Evolutionary conservation across 2,888 invertebrate species (phyloP).

Genomic region (Pollenia amentaria): DNA sequence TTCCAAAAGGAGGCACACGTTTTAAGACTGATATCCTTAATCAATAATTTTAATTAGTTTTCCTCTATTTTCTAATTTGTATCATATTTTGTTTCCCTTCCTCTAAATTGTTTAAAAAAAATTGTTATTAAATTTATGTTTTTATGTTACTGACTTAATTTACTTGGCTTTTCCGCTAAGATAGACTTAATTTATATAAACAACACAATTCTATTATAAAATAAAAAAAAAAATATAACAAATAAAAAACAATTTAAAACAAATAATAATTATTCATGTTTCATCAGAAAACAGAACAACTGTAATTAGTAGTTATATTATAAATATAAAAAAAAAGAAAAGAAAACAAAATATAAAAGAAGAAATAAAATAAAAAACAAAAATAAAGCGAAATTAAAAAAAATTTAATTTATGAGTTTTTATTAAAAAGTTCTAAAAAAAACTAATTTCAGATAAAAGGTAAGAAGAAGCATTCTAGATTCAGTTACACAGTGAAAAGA

Average conservation of each 20-base stretch:
- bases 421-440: neutral
- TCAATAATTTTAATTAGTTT: neutral
- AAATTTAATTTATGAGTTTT: slow-evolving; percentile 28
- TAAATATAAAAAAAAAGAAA: slow-evolving; percentile 61
- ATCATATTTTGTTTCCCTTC: neutral
- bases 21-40: slow-evolving; percentile 75
- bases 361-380: slow-evolving; percentile 52
- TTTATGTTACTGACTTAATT: slow-evolving; percentile 45
- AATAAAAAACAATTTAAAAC: slow-evolving; percentile 38
- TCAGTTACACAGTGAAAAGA: too few relatives aligned
- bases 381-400: slow-evolving; percentile 71
- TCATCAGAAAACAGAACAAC: slow-evolving; percentile 74
- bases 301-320: slow-evolving; percentile 75
- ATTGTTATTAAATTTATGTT: slow-evolving; percentile 51
- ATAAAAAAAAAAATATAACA: slow-evolving; percentile 40
- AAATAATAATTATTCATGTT: slow-evolving; percentile 70
- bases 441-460: neutral
- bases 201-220: slow-evolving; percentile 41
- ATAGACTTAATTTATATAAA: slow-evolving; percentile 57
- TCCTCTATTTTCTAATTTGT: neutral
- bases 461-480: neutral
- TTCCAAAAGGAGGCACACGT: slow-evolving; percentile 74
- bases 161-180: slow-evolving; percentile 31
- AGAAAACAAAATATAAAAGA: slow-evolving; percentile 62
- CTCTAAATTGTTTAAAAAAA: slow-evolving; percentile 18